A percentile compares a stretch with the other conserved stretches of the same genome.
Evolutionary conservation across 2,888 invertebrate genomes (phyloP).

Genomic region (Priocnemis perturbator): DNA sequence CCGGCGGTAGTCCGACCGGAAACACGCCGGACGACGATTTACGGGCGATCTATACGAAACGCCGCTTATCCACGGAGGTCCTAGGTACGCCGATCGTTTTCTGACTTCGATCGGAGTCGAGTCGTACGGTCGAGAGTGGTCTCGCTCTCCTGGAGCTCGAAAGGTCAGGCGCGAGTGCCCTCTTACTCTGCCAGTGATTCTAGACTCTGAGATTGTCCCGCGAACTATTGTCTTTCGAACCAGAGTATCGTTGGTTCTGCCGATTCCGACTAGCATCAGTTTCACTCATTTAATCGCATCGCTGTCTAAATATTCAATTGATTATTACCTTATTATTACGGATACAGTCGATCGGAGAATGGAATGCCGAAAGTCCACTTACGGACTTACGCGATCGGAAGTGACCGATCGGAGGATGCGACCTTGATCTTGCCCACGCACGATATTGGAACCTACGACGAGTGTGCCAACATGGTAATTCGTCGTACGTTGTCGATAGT

Average conservation of each 20-base stretch:
- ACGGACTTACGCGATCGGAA: not conserved
- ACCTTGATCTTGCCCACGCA: slow-evolving; percentile 66
- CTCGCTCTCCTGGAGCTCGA: slow-evolving; percentile 29
- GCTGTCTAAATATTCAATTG: too few relatives aligned
- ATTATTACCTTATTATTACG: too few relatives aligned
- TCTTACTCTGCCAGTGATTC: too few relatives aligned
- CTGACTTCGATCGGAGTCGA: too few relatives aligned
- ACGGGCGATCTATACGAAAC: slow-evolving; percentile 88
- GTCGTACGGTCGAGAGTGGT: slow-evolving; percentile 48
- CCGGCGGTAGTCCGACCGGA: slow-evolving; percentile 34
- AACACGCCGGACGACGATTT: slow-evolving; percentile 75
- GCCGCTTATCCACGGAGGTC: slow-evolving; percentile 89
- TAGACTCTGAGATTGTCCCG: too few relatives aligned
- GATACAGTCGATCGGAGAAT: too few relatives aligned
- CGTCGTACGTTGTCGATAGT: slow-evolving; percentile 3
- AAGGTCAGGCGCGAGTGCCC: not conserved
- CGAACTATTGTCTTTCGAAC: too few relatives aligned
- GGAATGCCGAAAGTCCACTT: not conserved
- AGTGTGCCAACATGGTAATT: slow-evolving; percentile 22
- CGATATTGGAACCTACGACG: too few relatives aligned
- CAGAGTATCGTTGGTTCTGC: too few relatives aligned
- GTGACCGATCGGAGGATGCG: slow-evolving; percentile 3
- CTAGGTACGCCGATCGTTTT: slow-evolving; percentile 77
- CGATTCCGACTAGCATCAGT: too few relatives aligned
- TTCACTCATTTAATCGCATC: too few relatives aligned